Evolutionary conservation across 1,140 invertebrate genomes (phyloP).

Genomic region (Campoletis sonorensis): DNA sequence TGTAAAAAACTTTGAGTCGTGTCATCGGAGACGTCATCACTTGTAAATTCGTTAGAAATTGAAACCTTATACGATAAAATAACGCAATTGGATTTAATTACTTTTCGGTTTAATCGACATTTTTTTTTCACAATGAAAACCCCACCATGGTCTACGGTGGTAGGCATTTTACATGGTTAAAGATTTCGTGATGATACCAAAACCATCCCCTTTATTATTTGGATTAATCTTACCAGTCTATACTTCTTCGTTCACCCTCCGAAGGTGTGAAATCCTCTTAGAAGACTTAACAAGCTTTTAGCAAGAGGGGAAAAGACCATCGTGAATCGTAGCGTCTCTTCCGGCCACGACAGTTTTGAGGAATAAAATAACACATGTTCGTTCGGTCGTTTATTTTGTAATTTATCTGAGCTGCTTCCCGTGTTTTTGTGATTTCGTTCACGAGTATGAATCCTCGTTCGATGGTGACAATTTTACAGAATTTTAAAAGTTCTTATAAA

Average conservation of each 20-base stretch:
- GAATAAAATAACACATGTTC: too few species aligned
- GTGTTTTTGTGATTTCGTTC: too few species aligned
- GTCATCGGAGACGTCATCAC: background rate
- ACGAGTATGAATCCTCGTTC: too few species aligned
- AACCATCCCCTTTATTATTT: background rate
- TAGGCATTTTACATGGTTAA: background rate
- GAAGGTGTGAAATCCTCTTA: background rate
- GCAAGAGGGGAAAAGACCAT: background rate
- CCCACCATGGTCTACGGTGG: background rate
- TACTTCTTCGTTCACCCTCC: background rate
- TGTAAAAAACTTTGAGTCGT: too few species aligned
- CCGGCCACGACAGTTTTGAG: too few species aligned
- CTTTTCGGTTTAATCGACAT: background rate
- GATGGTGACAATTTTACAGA: too few species aligned
- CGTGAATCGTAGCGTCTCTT: background rate
- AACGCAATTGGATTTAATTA: background rate
- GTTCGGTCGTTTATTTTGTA: too few species aligned
- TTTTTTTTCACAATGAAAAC: background rate
- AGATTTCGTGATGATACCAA: background rate
- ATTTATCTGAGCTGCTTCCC: too few species aligned
- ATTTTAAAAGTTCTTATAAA: too few species aligned
- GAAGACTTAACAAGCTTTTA: background rate
- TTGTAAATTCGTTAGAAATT: background rate
- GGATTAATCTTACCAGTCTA: background rate
- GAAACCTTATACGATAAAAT: background rate